Percentiles rank a stretch among this genome's conserved stretches.
phyloP scores from a whole-genome alignment of 1,140 invertebrate genomes.

The Tetraneura akinire region DNA sequence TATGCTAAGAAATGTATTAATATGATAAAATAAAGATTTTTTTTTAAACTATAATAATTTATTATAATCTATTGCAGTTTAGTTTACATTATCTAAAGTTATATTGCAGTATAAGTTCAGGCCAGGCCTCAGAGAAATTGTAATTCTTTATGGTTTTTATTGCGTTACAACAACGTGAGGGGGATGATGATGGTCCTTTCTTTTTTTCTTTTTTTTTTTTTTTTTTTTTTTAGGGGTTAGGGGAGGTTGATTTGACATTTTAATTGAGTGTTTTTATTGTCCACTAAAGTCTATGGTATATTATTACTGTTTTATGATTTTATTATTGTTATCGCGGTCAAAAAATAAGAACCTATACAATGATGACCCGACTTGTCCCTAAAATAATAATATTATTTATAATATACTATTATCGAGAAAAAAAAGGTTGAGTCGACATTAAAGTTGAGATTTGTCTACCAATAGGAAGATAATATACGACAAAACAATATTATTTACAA shows the following conservation, averaged over 20 bases:
- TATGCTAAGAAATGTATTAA: too few relatives aligned
- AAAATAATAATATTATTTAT: constrained; percentile 19
- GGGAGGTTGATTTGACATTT: constrained; percentile 15
- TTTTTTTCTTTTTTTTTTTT: constrained; percentile 14
- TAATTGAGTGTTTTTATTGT: constrained; percentile 50
- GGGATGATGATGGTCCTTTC: neutral
- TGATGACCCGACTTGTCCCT: constrained; percentile 8
- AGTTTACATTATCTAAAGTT: neutral
- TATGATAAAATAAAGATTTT: neutral
- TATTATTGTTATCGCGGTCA: constrained; percentile 31
- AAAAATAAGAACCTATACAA: constrained; percentile 4
- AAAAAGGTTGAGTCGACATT: constrained; percentile 45
- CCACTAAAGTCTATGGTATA: constrained; percentile 25
- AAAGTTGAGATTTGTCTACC: constrained; percentile 43
- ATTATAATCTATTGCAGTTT: neutral
- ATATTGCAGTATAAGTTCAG: neutral
- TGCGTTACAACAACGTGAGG: neutral
- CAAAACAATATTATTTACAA: constrained; percentile 44
- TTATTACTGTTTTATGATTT: constrained; percentile 48
- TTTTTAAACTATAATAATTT: neutral
- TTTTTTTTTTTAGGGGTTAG: too few relatives aligned
- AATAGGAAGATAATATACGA: constrained; percentile 6
- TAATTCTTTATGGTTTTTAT: constrained; percentile 47
- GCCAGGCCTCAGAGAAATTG: neutral
- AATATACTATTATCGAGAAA: too few relatives aligned